A percentile compares a stretch with the other conserved stretches of the same genome.
phyloP scores from a whole-genome alignment of 2,113 vertebrate species.

The Platysternon megacephalum region DNA sequence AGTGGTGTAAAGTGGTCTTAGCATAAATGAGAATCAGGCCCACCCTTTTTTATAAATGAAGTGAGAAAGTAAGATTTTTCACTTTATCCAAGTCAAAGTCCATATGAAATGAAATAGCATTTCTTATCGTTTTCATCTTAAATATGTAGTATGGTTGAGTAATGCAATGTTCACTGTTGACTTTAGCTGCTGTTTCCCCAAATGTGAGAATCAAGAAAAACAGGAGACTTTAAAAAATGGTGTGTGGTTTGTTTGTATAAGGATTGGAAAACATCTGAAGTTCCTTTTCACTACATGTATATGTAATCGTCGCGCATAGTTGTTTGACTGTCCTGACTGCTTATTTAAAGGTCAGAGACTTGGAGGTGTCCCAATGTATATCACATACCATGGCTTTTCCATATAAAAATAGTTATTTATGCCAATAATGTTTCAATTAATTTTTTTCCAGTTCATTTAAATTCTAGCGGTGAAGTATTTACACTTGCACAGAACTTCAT shows the following conservation, averaged over 20 bases:
- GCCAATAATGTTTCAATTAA: not conserved
- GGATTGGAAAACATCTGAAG: slow-evolving; percentile 40
- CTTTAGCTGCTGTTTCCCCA: slow-evolving; percentile 48
- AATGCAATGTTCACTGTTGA: slow-evolving; percentile 14
- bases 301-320: not conserved
- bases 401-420: not conserved
- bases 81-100: not conserved
- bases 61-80: not conserved
- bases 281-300: slow-evolving; percentile 1
- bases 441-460: slow-evolving; percentile 20
- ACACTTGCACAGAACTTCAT: not conserved
- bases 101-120: not conserved
- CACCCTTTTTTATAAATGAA: not conserved
- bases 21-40: not conserved
- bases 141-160: slow-evolving; percentile 20
- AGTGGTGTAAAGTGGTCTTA: not conserved
- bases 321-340: slow-evolving; percentile 36
- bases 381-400: slow-evolving; percentile 38
- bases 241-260: slow-evolving; percentile 21
- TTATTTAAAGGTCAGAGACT: slow-evolving; percentile 58
- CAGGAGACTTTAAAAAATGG: not conserved
- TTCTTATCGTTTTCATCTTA: slow-evolving; percentile 39
- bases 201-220: slow-evolving; percentile 31
- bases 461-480: not conserved
- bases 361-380: slow-evolving; percentile 55